Conservation (phyloP, 2,113 vertebrate genomes). For the Accipiter virgatus region DNA sequence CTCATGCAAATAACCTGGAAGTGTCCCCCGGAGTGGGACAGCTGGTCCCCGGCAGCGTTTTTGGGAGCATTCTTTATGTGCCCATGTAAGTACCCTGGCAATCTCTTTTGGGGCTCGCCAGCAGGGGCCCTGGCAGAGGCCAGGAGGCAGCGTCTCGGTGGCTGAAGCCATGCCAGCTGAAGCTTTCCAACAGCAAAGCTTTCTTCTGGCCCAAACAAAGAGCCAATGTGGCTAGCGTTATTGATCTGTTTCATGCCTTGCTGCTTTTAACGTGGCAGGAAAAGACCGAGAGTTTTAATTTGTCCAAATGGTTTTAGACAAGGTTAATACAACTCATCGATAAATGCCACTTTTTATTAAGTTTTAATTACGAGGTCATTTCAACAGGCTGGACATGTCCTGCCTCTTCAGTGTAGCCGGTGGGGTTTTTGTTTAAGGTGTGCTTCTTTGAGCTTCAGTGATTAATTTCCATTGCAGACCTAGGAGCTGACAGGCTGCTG, state of each 20-base stretch:
- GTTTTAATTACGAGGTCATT: slow-evolving; percentile 21
- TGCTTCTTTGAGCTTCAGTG: background rate
- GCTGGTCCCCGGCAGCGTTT: slow-evolving; percentile 15
- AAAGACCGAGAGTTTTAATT: slow-evolving; percentile 8
- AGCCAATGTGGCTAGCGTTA: background rate
- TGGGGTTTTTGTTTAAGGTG: background rate
- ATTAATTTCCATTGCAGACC: background rate
- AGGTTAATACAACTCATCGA: slow-evolving; percentile 28
- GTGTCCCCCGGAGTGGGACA: background rate
- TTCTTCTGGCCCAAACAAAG: background rate
- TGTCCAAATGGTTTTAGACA: slow-evolving; percentile 42
- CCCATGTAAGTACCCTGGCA: background rate
- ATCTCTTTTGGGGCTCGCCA: background rate
- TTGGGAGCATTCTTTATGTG: slow-evolving; percentile 8
- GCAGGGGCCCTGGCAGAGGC: slow-evolving; percentile 23
- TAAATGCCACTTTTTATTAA: slow-evolving; percentile 19
- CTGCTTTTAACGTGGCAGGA: background rate
- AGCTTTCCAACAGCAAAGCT: slow-evolving; percentile 22
- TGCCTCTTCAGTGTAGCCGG: background rate
- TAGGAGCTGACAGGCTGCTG: background rate
- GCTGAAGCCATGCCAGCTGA: background rate
- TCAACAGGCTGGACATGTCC: background rate
- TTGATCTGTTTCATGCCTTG: background rate
- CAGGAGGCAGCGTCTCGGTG: background rate
- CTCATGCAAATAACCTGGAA: slow-evolving; percentile 29